Percentiles rank a stretch among this genome's conserved stretches.
phyloP scores from a whole-genome alignment of 2,797 vertebrate genomes.

The Spheniscus humboldti region DNA sequence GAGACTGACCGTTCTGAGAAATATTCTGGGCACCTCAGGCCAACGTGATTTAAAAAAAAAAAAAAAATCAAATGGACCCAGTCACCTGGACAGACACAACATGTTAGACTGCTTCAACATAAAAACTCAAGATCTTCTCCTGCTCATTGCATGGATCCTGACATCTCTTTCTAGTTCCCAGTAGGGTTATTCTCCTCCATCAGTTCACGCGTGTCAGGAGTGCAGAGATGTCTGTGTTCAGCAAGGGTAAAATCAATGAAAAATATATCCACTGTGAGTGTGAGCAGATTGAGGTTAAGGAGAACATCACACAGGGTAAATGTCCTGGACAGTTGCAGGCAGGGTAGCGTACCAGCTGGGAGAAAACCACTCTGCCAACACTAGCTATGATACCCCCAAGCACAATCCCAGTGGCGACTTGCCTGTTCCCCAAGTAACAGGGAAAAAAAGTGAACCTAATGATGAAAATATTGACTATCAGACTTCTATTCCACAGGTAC shows the following conservation, averaged over 20 bases:
- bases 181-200: background rate
- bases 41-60: background rate
- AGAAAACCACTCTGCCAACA: background rate
- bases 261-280: background rate
- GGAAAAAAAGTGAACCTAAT: background rate
- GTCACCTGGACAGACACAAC: background rate
- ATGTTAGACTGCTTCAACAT: background rate
- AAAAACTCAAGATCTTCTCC: background rate
- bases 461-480: background rate
- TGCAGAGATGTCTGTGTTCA: background rate
- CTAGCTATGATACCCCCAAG: background rate
- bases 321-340: background rate
- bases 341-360: fast-evolving
- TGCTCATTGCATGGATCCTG: background rate
- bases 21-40: background rate
- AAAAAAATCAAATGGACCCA: background rate
- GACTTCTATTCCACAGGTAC: background rate
- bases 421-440: background rate
- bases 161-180: background rate
- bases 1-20: background rate
- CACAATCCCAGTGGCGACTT: background rate
- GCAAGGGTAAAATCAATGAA: background rate
- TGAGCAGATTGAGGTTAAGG: background rate
- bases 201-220: fast-evolving
- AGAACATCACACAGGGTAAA: fast-evolving